Base-by-base conservation (phyloP, 2,888 invertebrate species). In the Selenia dentaria region DNA sequence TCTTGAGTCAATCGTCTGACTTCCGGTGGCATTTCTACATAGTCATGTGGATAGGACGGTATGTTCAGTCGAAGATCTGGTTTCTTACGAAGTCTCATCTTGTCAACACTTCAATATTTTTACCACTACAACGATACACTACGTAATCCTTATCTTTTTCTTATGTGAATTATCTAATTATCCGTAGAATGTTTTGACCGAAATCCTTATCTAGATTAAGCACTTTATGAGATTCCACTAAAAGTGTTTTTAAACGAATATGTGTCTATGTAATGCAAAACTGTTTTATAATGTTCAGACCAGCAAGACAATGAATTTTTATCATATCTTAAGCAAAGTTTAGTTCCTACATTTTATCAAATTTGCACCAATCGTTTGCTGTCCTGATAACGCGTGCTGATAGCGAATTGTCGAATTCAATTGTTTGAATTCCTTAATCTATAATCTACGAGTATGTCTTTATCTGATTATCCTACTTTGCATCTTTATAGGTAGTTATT, bases 11-110 rank as follows among this genome's bases (percentile, higher is more conserved):
- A 47, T 4, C 64, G 54, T 26, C 70, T 71, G 0, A 79, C 74
- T 11, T 79, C 80, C 5, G 59, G 54, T 1, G 89, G 88, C 87
- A 89, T 88, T 64, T 83, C 77, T 0, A 85, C 89, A 59, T 87
- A 89, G 26, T 86, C 89, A 3, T 74, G 68, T 1, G 86, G 82
- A 42, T 82, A 84, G 0, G 82, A 72, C 0, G 83, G 82, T 37
- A 90, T 86, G 2, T 75, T 42, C 12, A 89, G 6, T 0, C 78
- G 65, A n/a, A 90, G 67, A 64, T 86, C 80, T 29, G 87, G 79
- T 37, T 80, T 89, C 63, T 86, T 90, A 34, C 86, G 60, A 0
- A 67, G 31, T 41, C 82, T 76, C 83, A 84, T 86, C 46, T 61
- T 63, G n/a, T 12, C 6, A 16, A 24, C 6, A 27, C 34, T 33